Base-by-base conservation (phyloP, 2,113 vertebrate genomes). In the Ptyas mucosa region DNA sequence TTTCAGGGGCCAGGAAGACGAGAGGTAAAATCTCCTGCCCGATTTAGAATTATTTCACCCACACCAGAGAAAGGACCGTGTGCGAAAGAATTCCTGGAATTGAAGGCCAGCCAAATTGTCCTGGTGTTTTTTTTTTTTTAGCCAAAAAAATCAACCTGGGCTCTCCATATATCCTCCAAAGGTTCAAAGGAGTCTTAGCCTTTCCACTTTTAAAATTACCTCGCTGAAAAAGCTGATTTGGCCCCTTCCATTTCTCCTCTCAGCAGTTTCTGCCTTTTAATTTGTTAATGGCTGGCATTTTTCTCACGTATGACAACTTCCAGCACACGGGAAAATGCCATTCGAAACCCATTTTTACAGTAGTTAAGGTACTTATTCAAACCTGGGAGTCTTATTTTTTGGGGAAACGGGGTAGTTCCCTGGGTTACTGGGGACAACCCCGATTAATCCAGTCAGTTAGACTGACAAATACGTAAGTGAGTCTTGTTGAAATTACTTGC, bases 251-350 rank as follows among this genome's bases (percentile, higher is more conserved):
- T 52, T 43, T 89, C 89, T 92, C 93, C 57, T 90, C 86, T 91
- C 88, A 94, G 94, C 94, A 92, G 53, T 88, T 94, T 93, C 91
- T 91, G 89, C 91, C 26, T 91, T 92, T 92, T 52, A 93, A 94
- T 69, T n/a, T 69, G 21, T 89, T 91, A 90, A 93, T 89, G 49
- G 39, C 89, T 39, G 61, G 49, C 23, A 43, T 92, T 94, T 93
- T 89, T 34, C 91, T 91, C n/a, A 92, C 20, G 0, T 5, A 75
- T 3, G 11, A 24, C 69, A 89, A 18, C 24, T 91, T 91, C 61
- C 20, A 81, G 57, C 81, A 43, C 58, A 1, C 18, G 15, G 49
- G 85, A 55, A 92, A 90, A 43, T 26, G 29, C 11, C 11, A 43
- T 11, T 64, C 18, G 14, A 85, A 23, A 21, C 58, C 20, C 43